Conservation (phyloP, 1,140 invertebrate species). For the Spodoptera litura region DNA sequence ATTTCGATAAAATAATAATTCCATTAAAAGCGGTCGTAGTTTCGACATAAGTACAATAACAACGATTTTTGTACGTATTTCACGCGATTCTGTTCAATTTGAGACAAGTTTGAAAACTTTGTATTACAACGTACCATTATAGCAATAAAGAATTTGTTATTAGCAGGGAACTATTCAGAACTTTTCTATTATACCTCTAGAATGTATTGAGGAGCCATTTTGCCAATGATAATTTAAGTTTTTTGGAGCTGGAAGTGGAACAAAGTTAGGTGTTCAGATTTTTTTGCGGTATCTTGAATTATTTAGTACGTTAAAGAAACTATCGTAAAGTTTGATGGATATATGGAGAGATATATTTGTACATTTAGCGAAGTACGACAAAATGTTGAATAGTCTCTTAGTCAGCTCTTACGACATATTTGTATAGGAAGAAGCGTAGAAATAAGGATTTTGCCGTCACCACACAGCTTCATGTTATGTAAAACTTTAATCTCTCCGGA, state of each 20-base stretch:
- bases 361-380: too few species aligned
- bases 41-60: neutral
- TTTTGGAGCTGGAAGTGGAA: neutral
- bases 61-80: neutral
- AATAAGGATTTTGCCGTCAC: too few species aligned
- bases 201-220: conserved; percentile 21
- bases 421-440: too few species aligned
- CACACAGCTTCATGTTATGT: too few species aligned
- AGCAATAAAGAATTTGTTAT: conserved; percentile 17
- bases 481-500: too few species aligned
- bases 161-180: neutral
- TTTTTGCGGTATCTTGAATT: neutral
- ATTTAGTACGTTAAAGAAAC: too few species aligned
- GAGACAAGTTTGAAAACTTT: conserved; percentile 7
- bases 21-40: neutral
- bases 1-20: conserved; percentile 2
- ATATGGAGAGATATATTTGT: too few species aligned
- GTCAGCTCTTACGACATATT: too few species aligned
- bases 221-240: neutral
- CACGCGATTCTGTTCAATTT: neutral
- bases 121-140: neutral
- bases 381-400: too few species aligned
- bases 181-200: conserved; percentile 13
- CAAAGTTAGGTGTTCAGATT: neutral
- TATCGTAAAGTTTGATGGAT: too few species aligned